Percentiles rank a stretch among this genome's conserved stretches.
Evolutionary conservation across 2,888 invertebrate genomes (phyloP).

Genomic region (Acrobasis repandana): DNA sequence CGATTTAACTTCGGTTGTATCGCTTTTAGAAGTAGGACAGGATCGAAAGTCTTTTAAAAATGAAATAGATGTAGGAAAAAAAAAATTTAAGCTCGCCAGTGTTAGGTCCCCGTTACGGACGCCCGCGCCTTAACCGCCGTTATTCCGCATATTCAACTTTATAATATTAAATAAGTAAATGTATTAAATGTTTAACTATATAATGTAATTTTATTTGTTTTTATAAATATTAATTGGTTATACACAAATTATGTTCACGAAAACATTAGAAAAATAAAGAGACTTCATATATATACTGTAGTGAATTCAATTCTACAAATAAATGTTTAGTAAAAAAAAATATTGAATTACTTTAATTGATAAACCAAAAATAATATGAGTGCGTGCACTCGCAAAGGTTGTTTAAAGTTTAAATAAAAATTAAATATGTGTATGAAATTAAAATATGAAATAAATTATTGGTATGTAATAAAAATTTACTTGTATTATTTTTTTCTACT

Average conservation of each 20-base stretch:
- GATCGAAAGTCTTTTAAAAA: slow-evolving; percentile 33
- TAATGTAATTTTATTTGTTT: slow-evolving; percentile 59
- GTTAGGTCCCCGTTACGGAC: slow-evolving; percentile 10
- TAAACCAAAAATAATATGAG: slow-evolving; percentile 48
- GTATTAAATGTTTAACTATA: slow-evolving; percentile 65
- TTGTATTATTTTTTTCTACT: too few relatives aligned
- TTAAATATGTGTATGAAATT: slow-evolving; percentile 39
- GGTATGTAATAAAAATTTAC: slow-evolving; percentile 36
- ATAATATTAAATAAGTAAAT: slow-evolving; percentile 59
- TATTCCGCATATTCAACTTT: slow-evolving; percentile 60
- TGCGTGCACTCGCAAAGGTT: slow-evolving; percentile 45
- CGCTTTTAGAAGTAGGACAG: slow-evolving; percentile 38
- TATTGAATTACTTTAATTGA: slow-evolving; percentile 33
- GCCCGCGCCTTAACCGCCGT: slow-evolving; percentile 29
- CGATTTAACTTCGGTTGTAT: slow-evolving; percentile 33
- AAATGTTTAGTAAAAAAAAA: slow-evolving; percentile 46
- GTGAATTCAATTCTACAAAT: slow-evolving; percentile 52
- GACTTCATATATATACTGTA: slow-evolving; percentile 60
- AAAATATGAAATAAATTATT: slow-evolving; percentile 71
- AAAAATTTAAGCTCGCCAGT: not conserved
- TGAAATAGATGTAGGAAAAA: not conserved
- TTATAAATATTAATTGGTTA: slow-evolving; percentile 52
- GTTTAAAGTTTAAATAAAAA: slow-evolving; percentile 60
- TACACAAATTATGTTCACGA: slow-evolving; percentile 40
- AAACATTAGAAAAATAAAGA: slow-evolving; percentile 59